Evolutionary conservation across 2,113 vertebrate genomes (phyloP), one percentile per base, ranked within the genome.

Genomic region (Thamnaconus septentrionalis): DNA sequence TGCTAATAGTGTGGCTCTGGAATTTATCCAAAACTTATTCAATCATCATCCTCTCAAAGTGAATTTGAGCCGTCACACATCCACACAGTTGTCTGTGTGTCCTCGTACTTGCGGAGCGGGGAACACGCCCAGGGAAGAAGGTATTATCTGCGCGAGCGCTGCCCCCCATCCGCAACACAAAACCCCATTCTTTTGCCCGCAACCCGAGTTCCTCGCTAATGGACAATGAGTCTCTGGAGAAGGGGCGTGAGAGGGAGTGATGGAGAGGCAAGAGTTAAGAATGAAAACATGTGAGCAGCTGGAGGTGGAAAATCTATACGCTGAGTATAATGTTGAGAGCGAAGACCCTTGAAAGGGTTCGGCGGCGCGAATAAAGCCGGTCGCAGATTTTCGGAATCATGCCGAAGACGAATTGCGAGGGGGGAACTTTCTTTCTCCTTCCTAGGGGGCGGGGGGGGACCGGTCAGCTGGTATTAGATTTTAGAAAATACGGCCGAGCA

Each of bases 141-240:
- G 79, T 74, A 57, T 72, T 73, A 61, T 83, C 66, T 58, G 53
- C 82, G 72, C 55, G 41, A 83, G 59, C 49, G 55, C 56, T 51
- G 41, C 53, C 59, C 61, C 57, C 59, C 18, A 1, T 31, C 18
- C 18, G 18, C 18, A 31, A 31, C 18, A 31, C 18, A 31, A 31
- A 69, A 48, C 59, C 53, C 69, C 11, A 41, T 51, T 56, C 50
- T 3, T 31, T 68, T 65, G 70, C 56, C 62, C 68, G 59, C 10
- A 51, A 61, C 59, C 63, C 62, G 66, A 50, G 65, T 75, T 79
- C 65, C 75, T 68, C 73, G 70, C 80, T 92, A 91, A 90, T 92
- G 89, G 86, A 91, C 79, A 77, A 62, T 70, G 82, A 71, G 54
- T 85, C 89, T 86, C 87, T 40, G 60, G 87, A 85, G 87, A 72